Percentiles rank a stretch among this genome's conserved stretches.
These are phyloP conservation scores for Muntiacus muntjak DNA, from an alignment of 2,113 vertebrate species.

Conservation along the genomic window DNA sequence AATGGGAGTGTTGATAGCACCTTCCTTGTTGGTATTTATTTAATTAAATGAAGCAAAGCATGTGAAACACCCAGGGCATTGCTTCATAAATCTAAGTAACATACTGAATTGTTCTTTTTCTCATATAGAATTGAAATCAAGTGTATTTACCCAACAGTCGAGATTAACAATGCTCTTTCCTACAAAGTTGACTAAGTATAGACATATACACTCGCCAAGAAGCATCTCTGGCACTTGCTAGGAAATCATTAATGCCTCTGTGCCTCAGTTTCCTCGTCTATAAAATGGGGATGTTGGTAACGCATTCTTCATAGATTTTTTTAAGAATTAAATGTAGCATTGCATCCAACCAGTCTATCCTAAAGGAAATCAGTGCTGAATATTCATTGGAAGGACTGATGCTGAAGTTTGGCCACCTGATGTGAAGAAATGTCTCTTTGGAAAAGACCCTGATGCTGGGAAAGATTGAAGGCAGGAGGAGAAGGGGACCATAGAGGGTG, in stretches of 20 bases:
- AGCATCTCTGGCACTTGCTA: neutral
- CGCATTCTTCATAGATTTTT: neutral
- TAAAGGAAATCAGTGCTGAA: neutral
- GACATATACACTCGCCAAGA: neutral
- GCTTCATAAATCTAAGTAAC: neutral
- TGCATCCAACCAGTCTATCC: neutral
- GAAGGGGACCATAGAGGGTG: neutral
- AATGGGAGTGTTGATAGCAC: neutral
- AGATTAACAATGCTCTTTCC: neutral
- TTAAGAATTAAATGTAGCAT: neutral
- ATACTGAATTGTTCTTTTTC: neutral
- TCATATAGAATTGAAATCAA: neutral
- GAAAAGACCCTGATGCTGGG: neutral
- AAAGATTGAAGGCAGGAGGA: neutral
- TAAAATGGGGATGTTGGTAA: neutral
- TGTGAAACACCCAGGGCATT: neutral
- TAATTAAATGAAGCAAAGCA: no score
- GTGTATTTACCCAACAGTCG: neutral
- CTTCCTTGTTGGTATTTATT: neutral
- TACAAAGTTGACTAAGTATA: neutral
- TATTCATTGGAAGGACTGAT: neutral
- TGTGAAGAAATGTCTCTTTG: neutral
- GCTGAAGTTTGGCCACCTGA: neutral
- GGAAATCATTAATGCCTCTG: neutral
- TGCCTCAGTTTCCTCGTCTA: neutral